phyloP scores from a whole-genome alignment of 2,113 vertebrate genomes.

The Grammomys surdaster region DNA sequence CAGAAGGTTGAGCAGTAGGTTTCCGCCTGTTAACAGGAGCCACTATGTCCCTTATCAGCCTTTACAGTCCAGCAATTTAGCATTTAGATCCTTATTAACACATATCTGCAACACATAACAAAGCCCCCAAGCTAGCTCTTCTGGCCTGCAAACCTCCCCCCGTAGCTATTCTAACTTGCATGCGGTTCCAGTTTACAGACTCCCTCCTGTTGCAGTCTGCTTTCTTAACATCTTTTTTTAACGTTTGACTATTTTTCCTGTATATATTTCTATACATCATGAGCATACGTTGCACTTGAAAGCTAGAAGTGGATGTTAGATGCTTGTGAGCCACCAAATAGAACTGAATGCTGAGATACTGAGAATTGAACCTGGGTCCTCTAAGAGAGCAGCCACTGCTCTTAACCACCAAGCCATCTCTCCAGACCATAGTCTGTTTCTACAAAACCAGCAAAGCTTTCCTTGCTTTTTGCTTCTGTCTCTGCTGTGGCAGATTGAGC shows the following conservation, averaged over 20 bases:
- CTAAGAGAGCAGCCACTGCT: too few species aligned
- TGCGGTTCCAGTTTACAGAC: neutral
- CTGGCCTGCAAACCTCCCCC: neutral
- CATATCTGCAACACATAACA: too few species aligned
- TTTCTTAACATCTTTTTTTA: too few species aligned
- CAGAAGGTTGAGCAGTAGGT: neutral
- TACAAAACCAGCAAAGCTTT: neutral
- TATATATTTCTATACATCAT: too few species aligned
- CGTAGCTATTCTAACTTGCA: too few species aligned
- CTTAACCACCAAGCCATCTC: neutral
- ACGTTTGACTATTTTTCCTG: too few species aligned
- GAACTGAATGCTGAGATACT: too few species aligned
- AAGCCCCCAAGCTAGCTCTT: neutral
- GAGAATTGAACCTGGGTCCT: too few species aligned
- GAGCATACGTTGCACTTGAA: too few species aligned
- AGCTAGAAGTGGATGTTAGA: too few species aligned
- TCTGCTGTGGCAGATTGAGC: neutral
- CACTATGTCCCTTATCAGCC: neutral
- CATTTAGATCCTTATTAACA: neutral
- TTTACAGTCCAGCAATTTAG: neutral
- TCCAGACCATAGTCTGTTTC: too few species aligned
- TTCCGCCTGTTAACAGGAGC: neutral
- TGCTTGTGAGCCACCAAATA: too few species aligned
- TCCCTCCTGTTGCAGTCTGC: neutral
- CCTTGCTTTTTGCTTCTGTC: neutral